These are phyloP conservation scores for Danaus chrysippus DNA, from an alignment of 2,888 invertebrate genomes.

Conservation along the genomic window DNA sequence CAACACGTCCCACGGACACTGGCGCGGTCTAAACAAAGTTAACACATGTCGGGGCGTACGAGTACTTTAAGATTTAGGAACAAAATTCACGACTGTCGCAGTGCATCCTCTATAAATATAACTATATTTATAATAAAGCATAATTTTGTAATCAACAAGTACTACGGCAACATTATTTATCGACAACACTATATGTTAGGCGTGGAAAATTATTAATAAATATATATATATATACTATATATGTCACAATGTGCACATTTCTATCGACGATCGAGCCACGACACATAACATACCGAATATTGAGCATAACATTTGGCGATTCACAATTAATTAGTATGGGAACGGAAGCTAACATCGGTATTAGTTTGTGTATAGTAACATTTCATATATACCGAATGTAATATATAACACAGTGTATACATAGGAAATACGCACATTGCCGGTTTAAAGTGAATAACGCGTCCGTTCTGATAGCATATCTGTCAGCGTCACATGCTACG, in stretches of 20 bases:
- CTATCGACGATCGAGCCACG: slow-evolving; percentile 42
- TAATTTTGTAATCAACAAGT: slow-evolving; percentile 69
- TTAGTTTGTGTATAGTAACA: slow-evolving; percentile 48
- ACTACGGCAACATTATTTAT: slow-evolving; percentile 69
- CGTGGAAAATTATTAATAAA: slow-evolving; percentile 60
- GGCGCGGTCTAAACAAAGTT: slow-evolving; percentile 23
- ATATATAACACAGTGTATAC: slow-evolving; percentile 35
- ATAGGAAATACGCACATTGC: slow-evolving; percentile 68
- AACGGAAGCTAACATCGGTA: slow-evolving; percentile 16
- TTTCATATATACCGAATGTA: slow-evolving; percentile 22
- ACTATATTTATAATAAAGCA: slow-evolving; percentile 69
- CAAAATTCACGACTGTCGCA: slow-evolving; percentile 51
- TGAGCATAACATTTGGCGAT: slow-evolving; percentile 69
- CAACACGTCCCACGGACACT: slow-evolving; percentile 49
- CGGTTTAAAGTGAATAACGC: slow-evolving; percentile 41
- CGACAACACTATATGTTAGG: slow-evolving; percentile 59
- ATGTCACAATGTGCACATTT: slow-evolving; percentile 69
- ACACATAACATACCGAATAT: slow-evolving; percentile 46
- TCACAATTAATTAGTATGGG: slow-evolving; percentile 20
- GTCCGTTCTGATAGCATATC: slow-evolving; percentile 41
- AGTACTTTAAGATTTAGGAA: slow-evolving; percentile 48
- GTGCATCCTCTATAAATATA: slow-evolving; percentile 64
- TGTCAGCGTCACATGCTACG: slow-evolving; percentile 13
- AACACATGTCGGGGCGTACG: slow-evolving; percentile 29
- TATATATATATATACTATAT: slow-evolving; percentile 39